A percentile compares a stretch with the other conserved stretches of the same genome.
phyloP scores from a whole-genome alignment of 2,113 vertebrate species.

The Vidua chalybeata region DNA sequence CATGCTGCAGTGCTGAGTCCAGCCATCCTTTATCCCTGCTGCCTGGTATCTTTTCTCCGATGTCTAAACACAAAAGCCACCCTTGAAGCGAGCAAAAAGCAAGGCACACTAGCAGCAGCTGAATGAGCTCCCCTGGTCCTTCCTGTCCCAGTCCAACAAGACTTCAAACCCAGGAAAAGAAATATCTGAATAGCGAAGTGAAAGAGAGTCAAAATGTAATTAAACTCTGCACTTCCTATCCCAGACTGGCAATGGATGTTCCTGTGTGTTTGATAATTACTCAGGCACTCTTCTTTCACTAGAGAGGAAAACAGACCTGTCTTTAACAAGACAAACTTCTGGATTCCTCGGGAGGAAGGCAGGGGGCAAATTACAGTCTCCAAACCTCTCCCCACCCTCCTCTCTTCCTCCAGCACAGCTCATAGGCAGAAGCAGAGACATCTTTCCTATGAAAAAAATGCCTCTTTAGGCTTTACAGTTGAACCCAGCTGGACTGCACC shows the following conservation, averaged over 20 bases:
- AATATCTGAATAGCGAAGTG: not conserved
- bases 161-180: not conserved
- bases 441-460: not conserved
- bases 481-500: not conserved
- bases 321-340: not conserved
- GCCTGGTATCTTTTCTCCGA: conserved; percentile 37
- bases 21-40: conserved; percentile 1
- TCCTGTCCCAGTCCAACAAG: not conserved
- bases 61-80: conserved; percentile 40
- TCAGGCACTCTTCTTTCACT: not conserved
- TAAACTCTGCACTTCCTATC: not conserved
- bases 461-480: not conserved
- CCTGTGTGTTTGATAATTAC: not conserved
- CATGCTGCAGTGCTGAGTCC: conserved; percentile 15
- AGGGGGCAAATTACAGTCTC: not conserved
- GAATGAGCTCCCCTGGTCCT: not conserved
- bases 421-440: not conserved
- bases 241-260: not conserved
- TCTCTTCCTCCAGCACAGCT: not conserved
- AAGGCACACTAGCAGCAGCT: not conserved
- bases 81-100: not conserved
- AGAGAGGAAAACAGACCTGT: not conserved
- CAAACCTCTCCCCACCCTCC: not conserved
- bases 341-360: not conserved
- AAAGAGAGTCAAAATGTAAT: conserved; percentile 18